A percentile compares a stretch with the other conserved stretches of the same genome.
Conservation (phyloP, 2,113 vertebrate species). For the Rhynchomys soricoides region DNA sequence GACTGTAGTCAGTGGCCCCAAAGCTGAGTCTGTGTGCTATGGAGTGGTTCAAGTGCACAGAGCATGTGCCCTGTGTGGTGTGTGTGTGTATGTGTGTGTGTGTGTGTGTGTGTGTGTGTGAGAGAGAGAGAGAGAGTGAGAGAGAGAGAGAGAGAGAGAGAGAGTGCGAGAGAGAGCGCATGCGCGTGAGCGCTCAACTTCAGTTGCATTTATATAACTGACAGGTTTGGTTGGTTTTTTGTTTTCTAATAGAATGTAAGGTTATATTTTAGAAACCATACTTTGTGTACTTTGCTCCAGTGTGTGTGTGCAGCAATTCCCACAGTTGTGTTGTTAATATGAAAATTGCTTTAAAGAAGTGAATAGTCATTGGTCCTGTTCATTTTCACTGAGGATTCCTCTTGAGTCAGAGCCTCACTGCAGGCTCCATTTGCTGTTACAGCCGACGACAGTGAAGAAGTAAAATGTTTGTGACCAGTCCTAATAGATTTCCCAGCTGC, state of each 20-base stretch:
- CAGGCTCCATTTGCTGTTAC: conserved; percentile 1
- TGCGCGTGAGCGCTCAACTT: not conserved
- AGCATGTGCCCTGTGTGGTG: not conserved
- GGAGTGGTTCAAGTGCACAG: not conserved
- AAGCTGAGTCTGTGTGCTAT: not conserved
- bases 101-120: not conserved
- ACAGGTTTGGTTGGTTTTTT: not conserved
- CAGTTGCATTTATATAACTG: conserved; percentile 51
- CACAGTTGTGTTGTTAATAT: conserved; percentile 57
- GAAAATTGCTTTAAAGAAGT: conserved; percentile 57
- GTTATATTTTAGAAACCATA: conserved; percentile 64
- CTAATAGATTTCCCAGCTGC: not conserved
- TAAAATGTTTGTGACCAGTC: not conserved
- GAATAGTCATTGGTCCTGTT: conserved; percentile 52
- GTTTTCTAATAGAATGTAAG: conserved; percentile 67
- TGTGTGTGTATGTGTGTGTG: too few relatives aligned
- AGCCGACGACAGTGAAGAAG: not conserved
- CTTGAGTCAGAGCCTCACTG: not conserved
- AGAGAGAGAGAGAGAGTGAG: not conserved
- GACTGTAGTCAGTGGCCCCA: not conserved
- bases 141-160: not conserved
- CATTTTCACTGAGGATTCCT: conserved; percentile 13
- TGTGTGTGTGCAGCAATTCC: conserved; percentile 53
- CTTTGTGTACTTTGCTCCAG: conserved; percentile 74
- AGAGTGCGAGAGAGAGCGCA: too few relatives aligned